phyloP scores from a whole-genome alignment of 2,113 vertebrate species.

The Microtus richardsoni region DNA sequence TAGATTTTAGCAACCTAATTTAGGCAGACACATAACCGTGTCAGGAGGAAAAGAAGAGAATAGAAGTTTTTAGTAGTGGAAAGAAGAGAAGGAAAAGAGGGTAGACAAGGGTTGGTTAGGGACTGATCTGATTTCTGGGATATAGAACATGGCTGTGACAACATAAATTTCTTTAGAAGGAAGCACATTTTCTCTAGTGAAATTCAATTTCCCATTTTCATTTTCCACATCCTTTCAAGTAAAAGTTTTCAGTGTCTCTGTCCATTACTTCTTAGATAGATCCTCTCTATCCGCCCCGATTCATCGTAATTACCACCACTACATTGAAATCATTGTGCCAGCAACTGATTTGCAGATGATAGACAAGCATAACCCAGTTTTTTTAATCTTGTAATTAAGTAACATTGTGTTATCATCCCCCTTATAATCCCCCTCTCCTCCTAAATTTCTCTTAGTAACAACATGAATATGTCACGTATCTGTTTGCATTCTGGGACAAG shows the following conservation, averaged over 20 bases:
- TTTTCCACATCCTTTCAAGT: background rate
- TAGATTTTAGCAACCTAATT: background rate
- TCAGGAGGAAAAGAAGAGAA: background rate
- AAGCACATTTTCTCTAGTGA: background rate
- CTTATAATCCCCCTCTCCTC: background rate
- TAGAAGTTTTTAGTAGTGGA: background rate
- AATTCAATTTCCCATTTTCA: background rate
- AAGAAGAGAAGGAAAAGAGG: background rate
- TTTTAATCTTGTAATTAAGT: slow-evolving; percentile 59
- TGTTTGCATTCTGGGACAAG: slow-evolving; percentile 56
- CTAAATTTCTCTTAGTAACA: background rate
- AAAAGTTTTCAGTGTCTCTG: background rate
- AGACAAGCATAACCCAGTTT: slow-evolving; percentile 49
- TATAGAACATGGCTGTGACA: background rate
- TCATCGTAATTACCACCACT: background rate
- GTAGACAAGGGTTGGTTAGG: background rate
- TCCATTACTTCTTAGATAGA: slow-evolving; percentile 12
- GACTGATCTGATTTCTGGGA: background rate
- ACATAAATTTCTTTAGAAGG: background rate
- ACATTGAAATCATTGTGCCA: slow-evolving; percentile 25
- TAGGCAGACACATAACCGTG: background rate
- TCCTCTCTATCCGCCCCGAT: background rate
- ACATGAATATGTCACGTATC: background rate
- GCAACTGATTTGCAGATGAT: slow-evolving; percentile 51
- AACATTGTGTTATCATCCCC: background rate